phyloP scores from a whole-genome alignment of 1,140 invertebrate genomes.

The Pachyrhynchus sulphureomaculatus region DNA sequence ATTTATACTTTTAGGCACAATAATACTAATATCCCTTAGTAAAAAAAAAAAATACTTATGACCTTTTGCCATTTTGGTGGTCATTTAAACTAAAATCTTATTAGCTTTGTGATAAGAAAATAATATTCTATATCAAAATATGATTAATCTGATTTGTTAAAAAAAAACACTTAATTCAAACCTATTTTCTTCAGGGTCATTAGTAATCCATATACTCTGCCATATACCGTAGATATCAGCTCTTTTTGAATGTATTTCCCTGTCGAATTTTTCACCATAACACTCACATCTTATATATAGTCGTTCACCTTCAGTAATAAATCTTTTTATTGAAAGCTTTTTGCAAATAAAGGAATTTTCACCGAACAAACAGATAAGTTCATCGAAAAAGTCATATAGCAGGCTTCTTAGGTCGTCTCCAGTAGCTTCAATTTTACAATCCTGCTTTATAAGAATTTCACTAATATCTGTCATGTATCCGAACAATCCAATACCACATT shows the following conservation, averaged over 20 bases:
- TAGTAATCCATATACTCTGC: slow-evolving; percentile 96
- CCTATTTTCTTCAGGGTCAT: slow-evolving; percentile 67
- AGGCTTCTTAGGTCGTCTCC: slow-evolving; percentile 87
- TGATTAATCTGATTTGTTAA: slow-evolving; percentile 80
- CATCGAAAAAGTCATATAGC: slow-evolving; percentile 92
- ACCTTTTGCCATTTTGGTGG: no score
- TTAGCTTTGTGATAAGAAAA: no score
- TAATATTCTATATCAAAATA: background rate
- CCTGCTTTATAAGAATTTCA: slow-evolving; percentile 77
- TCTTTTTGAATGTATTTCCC: slow-evolving; percentile 94
- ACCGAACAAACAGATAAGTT: slow-evolving; percentile 89
- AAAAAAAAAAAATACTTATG: no score
- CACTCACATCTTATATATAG: slow-evolving; percentile 85
- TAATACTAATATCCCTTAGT: no score
- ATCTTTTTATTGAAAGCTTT: slow-evolving; percentile 87
- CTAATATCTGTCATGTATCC: slow-evolving; percentile 96
- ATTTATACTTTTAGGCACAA: no score
- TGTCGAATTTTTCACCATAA: slow-evolving; percentile 90
- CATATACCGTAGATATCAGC: slow-evolving; percentile 99
- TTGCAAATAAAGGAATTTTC: slow-evolving; percentile 79
- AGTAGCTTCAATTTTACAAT: slow-evolving; percentile 79
- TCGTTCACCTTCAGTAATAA: slow-evolving; percentile 70
- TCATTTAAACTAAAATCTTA: no score
- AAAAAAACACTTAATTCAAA: slow-evolving; percentile 97
- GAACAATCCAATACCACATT: slow-evolving; percentile 94